A percentile compares a stretch with the other conserved stretches of the same genome.
These are phyloP conservation scores for Tetramorium simillimum DNA, from an alignment of 1,140 invertebrate species.

Conservation along the genomic window DNA sequence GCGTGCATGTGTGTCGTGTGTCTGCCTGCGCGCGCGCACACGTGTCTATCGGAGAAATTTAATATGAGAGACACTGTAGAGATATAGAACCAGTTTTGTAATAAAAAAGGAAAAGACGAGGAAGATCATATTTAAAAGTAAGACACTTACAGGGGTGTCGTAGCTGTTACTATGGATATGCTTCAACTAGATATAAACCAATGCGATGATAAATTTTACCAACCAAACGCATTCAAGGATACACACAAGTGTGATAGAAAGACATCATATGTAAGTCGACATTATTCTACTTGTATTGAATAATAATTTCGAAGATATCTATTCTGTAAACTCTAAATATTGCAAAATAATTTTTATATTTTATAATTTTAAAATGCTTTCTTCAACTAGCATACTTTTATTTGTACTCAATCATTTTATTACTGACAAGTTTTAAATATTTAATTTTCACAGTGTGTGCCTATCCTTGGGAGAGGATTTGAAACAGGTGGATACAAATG, in stretches of 20 bases:
- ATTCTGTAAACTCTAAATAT: slow-evolving; percentile 8
- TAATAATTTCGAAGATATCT: neutral
- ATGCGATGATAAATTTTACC: slow-evolving; percentile 95
- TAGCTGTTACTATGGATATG: slow-evolving; percentile 96
- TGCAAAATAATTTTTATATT: neutral
- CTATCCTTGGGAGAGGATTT: slow-evolving; percentile 95
- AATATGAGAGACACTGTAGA: slow-evolving; percentile 44
- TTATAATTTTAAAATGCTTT: neutral
- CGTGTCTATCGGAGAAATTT: slow-evolving; percentile 51
- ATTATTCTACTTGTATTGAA: neutral
- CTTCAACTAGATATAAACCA: slow-evolving; percentile 97
- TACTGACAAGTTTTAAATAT: slow-evolving; percentile 63
- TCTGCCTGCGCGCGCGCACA: neutral
- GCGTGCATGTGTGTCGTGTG: neutral
- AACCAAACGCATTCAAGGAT: slow-evolving; percentile 97
- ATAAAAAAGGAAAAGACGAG: slow-evolving; percentile 75
- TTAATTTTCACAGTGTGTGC: slow-evolving; percentile 92
- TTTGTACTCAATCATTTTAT: neutral
- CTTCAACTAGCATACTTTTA: neutral
- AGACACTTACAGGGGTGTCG: slow-evolving; percentile 93
- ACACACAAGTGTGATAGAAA: slow-evolving; percentile 97
- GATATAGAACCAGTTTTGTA: slow-evolving; percentile 59
- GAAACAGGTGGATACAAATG: slow-evolving; percentile 99
- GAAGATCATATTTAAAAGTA: slow-evolving; percentile 84
- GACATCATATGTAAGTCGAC: slow-evolving; percentile 95